phyloP scores from a whole-genome alignment of 2,888 invertebrate genomes.

The Hirtodrosophila alboralis region DNA sequence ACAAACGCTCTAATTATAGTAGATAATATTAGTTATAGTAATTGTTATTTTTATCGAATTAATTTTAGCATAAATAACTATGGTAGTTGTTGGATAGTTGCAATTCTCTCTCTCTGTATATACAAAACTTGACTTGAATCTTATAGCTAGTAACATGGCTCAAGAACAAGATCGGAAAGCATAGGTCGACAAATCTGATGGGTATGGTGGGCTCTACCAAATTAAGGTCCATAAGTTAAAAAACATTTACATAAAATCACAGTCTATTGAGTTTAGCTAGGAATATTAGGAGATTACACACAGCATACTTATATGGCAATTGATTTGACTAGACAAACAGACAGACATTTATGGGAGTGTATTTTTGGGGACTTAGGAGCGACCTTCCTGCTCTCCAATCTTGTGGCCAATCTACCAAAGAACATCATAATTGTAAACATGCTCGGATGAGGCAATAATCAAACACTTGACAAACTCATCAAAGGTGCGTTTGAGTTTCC shows the following conservation, averaged over 20 bases:
- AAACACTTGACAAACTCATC: conserved; percentile 70
- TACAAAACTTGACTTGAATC: conserved; percentile 40
- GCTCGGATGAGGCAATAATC: conserved; percentile 69
- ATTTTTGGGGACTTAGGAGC: not conserved
- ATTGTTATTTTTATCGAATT: conserved; percentile 27
- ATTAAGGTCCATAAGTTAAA: conserved; percentile 9
- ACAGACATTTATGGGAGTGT: conserved; percentile 7
- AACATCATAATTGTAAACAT: conserved; percentile 71
- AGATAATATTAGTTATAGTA: conserved; percentile 8
- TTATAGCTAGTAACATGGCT: conserved; percentile 15
- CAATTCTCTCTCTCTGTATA: conserved; percentile 49
- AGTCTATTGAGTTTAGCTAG: conserved; percentile 59
- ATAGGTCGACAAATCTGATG: not conserved
- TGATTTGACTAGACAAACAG: conserved; percentile 66
- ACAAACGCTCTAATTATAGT: conserved; percentile 52
- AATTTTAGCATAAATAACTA: conserved; percentile 51
- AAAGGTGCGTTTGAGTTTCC: conserved; percentile 71
- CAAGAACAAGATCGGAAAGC: conserved; percentile 14
- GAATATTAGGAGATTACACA: conserved; percentile 16
- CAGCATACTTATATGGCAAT: conserved; percentile 63
- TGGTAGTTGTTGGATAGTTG: conserved; percentile 29
- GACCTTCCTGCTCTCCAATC: conserved; percentile 19
- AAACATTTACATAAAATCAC: conserved; percentile 57
- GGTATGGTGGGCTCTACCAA: not conserved
- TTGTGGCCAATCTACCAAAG: conserved; percentile 52